Percentiles rank a stretch among this genome's conserved stretches.
These are phyloP conservation scores for Corbicula japonica DNA, from an alignment of 2,888 invertebrate genomes.

Conservation along the genomic window DNA sequence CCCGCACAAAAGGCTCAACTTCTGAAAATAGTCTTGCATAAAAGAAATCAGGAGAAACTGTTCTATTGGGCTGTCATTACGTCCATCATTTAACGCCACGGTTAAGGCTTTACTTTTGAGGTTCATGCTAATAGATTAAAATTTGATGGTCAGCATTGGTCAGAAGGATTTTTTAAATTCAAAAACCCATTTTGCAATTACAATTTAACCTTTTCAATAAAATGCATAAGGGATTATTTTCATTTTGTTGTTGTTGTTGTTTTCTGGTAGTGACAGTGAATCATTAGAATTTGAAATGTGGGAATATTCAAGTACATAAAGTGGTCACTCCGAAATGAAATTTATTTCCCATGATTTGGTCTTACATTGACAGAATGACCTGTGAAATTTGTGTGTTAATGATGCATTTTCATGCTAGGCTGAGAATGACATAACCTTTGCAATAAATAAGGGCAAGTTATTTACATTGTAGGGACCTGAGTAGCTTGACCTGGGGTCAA, in stretches of 20 bases:
- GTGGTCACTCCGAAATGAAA: slow-evolving; percentile 29
- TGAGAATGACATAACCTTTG: slow-evolving; percentile 56
- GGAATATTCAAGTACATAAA: slow-evolving; percentile 36
- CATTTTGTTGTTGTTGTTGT: too few species aligned
- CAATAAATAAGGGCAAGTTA: slow-evolving; percentile 62
- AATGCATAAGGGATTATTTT: too few species aligned
- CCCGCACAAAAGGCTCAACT: slow-evolving; percentile 50
- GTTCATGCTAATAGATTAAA: slow-evolving; percentile 19
- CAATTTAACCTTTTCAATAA: too few species aligned
- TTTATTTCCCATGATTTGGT: slow-evolving; percentile 36
- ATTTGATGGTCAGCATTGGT: slow-evolving; percentile 31
- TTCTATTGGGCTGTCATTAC: slow-evolving; percentile 37
- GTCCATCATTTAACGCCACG: slow-evolving; percentile 24
- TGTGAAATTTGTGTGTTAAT: slow-evolving; percentile 51
- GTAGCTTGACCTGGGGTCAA: slow-evolving; percentile 57
- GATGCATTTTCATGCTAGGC: slow-evolving; percentile 63
- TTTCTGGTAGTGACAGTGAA: background rate
- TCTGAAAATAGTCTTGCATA: slow-evolving; percentile 58
- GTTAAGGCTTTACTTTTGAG: background rate
- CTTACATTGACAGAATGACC: slow-evolving; percentile 52
- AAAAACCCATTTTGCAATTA: too few species aligned
- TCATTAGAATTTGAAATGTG: slow-evolving; percentile 5
- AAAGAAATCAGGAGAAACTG: slow-evolving; percentile 27
- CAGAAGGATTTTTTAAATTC: too few species aligned
- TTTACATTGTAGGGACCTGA: slow-evolving; percentile 63